Evolutionary conservation across 1,140 invertebrate species (phyloP).

Genomic region (Doryteuthis pealeii): DNA sequence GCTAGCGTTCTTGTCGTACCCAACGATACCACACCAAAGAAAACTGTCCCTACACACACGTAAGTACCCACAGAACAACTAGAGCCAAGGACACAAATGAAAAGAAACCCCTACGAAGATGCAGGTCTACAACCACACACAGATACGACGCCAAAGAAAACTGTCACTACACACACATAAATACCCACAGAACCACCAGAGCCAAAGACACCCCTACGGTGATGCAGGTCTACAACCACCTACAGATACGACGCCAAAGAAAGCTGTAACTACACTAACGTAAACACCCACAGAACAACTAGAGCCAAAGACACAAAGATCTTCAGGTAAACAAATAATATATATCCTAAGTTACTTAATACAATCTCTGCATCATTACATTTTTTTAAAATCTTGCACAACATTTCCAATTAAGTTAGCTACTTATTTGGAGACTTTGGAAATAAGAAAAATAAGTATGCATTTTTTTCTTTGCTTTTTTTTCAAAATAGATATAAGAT

Average conservation of each 20-base stretch:
- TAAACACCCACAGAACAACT: constrained; percentile 26
- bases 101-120: constrained; percentile 93
- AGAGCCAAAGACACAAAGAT: constrained; percentile 52
- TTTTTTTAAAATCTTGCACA: no score
- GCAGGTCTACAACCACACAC: no score
- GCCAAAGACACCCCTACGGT: constrained; percentile 75
- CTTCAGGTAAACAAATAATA: constrained; percentile 43
- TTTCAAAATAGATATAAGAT: no score
- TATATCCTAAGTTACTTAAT: no score
- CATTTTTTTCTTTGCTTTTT: no score
- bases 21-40: constrained; percentile 37
- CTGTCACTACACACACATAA: constrained; percentile 16
- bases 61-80: constrained; percentile 25
- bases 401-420: no score
- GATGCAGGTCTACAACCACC: constrained; percentile 74
- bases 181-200: constrained; percentile 30
- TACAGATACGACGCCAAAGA: constrained; percentile 37
- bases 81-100: constrained; percentile 68
- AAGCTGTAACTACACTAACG: constrained; percentile 22
- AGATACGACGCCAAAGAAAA: constrained; percentile 41
- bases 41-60: constrained; percentile 22
- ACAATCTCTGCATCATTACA: no score
- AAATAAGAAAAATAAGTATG: no score
- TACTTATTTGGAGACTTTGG: no score
- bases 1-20: no score